These are phyloP conservation scores for Melieria omissa DNA, from an alignment of 2,888 invertebrate species.

Conservation along the genomic window DNA sequence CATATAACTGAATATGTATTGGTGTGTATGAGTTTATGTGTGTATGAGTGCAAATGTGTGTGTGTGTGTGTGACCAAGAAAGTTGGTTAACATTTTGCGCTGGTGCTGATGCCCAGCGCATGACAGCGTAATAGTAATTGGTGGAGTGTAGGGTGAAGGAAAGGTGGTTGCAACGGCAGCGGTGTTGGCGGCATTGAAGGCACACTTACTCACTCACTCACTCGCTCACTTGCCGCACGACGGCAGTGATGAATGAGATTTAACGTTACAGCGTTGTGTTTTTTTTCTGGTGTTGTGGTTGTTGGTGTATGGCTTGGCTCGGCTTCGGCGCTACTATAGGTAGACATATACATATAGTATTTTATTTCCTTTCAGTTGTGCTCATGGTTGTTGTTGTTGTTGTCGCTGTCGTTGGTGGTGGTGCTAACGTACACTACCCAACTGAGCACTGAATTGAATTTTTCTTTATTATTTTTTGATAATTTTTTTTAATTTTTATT, in stretches of 20 bases:
- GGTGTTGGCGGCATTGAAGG: no score
- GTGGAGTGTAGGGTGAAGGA: no score
- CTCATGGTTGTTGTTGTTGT: slow-evolving; percentile 1
- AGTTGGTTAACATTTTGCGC: background rate
- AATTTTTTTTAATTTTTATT: slow-evolving; percentile 1
- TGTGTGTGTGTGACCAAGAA: slow-evolving; percentile 35
- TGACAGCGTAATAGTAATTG: background rate
- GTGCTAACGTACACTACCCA: background rate
- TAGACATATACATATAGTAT: slow-evolving; percentile 25
- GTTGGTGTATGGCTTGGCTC: background rate
- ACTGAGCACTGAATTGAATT: no score
- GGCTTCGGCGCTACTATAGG: background rate
- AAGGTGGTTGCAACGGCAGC: no score
- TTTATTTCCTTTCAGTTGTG: background rate
- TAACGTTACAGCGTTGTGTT: slow-evolving; percentile 48
- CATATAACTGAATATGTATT: background rate
- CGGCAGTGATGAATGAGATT: slow-evolving; percentile 61
- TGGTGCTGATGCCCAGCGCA: background rate
- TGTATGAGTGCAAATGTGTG: slow-evolving; percentile 55
- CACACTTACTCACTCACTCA: slow-evolving; percentile 15
- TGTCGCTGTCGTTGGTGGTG: slow-evolving; percentile 7
- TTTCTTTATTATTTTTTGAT: background rate
- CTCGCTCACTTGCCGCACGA: background rate
- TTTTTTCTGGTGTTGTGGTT: slow-evolving; percentile 8
- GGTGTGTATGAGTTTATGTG: slow-evolving; percentile 56